Evolutionary conservation across 1,140 invertebrate genomes (phyloP), one percentile per base, ranked within the genome.

Genomic region (Aphis craccivora): DNA sequence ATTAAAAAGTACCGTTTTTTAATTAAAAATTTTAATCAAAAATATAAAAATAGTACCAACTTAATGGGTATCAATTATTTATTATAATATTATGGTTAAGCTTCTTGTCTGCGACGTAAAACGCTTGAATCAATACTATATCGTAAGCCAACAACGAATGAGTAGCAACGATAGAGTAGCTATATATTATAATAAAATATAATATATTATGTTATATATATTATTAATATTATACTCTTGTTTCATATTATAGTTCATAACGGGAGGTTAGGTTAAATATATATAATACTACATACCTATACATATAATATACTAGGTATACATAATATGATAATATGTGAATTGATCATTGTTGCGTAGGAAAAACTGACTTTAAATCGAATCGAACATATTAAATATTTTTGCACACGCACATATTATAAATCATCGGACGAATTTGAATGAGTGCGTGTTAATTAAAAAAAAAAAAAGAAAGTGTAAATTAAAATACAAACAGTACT

Each of bases 381-480:
- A 76, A n/a, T n/a, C 5, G 60, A 76, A n/a, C 60, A n/a, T 35
- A 76, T 76, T 76, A n/a, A 14, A 76, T n/a, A 76, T 76, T 76
- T 76, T 76, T 76, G 22, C 30, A 30, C 11, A 30, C 60, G 22
- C 60, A n/a, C 14, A n/a, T n/a, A 76, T 76, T n/a, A 76, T 76
- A 76, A 76, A 76, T 76, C 60, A 76, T 76, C 60, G 30, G 60
- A 76, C 30, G 60, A 76, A 76, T 76, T n/a, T 18, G 60, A 76
- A 76, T 18, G 60, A 76, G 60, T 11, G 14, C 14, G 4, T 76
- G 30, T 76, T 76, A 76, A 76, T 76, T 76, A 76, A 76, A 76
- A 76, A n/a, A n/a, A n/a, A 67, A 60, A n/a, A 67, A 76, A 76
- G n/a, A 76, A 76, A 76, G 60, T 76, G 60, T 76, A 76, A 76